Conservation (phyloP, 2,888 invertebrate species). For the Tyria jacobaeae region DNA sequence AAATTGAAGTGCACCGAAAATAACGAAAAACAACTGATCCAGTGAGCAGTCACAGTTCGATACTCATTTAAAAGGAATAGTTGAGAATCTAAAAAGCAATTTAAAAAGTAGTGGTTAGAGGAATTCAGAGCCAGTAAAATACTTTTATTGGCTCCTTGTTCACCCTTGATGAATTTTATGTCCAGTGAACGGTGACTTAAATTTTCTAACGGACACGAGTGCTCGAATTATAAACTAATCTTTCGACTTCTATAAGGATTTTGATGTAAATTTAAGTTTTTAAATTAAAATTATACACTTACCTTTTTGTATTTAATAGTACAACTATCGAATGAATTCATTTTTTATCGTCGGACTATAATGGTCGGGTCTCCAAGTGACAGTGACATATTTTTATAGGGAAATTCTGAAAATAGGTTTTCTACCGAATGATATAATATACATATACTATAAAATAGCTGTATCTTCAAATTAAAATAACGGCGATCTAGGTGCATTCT, state of each 20-base stretch:
- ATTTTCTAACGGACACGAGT: conserved; percentile 10
- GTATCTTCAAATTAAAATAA: too few species aligned
- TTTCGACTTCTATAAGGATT: too few species aligned
- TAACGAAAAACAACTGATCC: neutral
- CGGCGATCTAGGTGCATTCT: too few species aligned
- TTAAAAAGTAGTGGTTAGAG: neutral
- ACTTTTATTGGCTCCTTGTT: conserved; percentile 34
- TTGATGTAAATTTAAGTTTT: neutral
- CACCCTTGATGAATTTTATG: conserved; percentile 24
- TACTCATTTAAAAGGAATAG: conserved; percentile 1
- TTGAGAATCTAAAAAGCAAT: neutral
- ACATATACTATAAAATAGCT: too few species aligned
- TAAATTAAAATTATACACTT: neutral
- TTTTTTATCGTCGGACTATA: too few species aligned
- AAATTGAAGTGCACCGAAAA: neutral
- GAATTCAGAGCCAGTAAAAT: conserved; percentile 6
- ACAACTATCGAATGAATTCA: too few species aligned
- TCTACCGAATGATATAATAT: too few species aligned
- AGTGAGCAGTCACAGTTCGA: neutral
- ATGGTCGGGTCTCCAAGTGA: too few species aligned
- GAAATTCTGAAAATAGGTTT: too few species aligned
- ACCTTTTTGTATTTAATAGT: too few species aligned
- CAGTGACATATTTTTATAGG: too few species aligned
- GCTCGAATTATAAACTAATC: neutral
- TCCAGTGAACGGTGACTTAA: conserved; percentile 12